Evolutionary conservation across 92 coral and sea anemone genomes (phyloP).

Genomic region (Zoanthus solanderi): DNA sequence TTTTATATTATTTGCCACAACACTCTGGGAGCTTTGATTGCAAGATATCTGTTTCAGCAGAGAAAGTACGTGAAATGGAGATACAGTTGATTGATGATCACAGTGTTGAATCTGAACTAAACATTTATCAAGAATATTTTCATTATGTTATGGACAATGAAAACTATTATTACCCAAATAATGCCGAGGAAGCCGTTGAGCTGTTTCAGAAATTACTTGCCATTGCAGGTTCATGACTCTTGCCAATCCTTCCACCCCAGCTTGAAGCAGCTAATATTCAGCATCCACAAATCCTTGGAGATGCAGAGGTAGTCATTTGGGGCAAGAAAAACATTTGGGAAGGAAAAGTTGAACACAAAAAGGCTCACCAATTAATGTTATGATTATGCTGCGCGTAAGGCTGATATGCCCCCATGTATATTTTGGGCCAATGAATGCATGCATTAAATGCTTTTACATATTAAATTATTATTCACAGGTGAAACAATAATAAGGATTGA

Average conservation of each 20-base stretch:
- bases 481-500: too few species aligned
- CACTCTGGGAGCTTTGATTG: neutral
- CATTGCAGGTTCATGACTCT: constrained; percentile 7
- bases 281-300: constrained; percentile 1
- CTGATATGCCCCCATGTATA: neutral
- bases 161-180: constrained; percentile 2
- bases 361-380: neutral
- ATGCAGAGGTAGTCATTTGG: neutral
- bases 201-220: constrained; percentile 19
- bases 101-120: constrained; percentile 13
- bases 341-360: constrained; percentile 7
- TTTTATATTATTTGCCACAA: constrained; percentile 4
- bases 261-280: neutral
- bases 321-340: neutral
- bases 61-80: constrained; percentile 17
- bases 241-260: constrained; percentile 7
- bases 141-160: neutral
- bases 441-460: neutral
- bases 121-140: neutral
- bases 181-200: constrained; percentile 8
- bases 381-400: neutral
- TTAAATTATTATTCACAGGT: too few species aligned
- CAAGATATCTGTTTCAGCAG: neutral
- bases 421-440: neutral
- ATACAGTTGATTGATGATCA: neutral